Percentiles rank a stretch among this genome's conserved stretches.
phyloP scores from a whole-genome alignment of 2,113 vertebrate species.

The Proterorhinus semilunaris region DNA sequence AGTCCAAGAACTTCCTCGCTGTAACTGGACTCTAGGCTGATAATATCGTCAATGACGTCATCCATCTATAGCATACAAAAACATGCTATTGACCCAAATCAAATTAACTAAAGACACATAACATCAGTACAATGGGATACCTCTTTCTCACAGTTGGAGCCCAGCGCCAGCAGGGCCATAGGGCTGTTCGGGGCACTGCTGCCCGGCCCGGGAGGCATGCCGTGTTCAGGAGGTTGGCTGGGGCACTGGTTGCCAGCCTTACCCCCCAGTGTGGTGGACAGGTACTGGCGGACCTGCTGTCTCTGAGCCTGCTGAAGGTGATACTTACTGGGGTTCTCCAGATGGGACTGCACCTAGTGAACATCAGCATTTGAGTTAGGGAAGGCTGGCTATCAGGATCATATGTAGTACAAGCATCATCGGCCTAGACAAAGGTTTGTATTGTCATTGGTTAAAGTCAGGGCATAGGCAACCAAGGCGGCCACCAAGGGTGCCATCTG shows the following conservation, averaged over 20 bases:
- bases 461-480: too few relatives aligned
- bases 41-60: conserved; percentile 92
- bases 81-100: neutral
- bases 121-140: conserved; percentile 46
- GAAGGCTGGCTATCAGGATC: neutral
- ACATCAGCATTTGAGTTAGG: neutral
- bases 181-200: conserved; percentile 86
- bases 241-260: conserved; percentile 90
- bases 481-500: too few relatives aligned
- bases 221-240: conserved; percentile 90
- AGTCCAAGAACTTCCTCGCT: conserved; percentile 87
- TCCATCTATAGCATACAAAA: conserved; percentile 77
- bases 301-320: conserved; percentile 95
- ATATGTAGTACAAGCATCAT: too few relatives aligned
- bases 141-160: conserved; percentile 81
- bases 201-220: conserved; percentile 86
- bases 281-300: conserved; percentile 98
- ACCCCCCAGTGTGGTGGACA: conserved; percentile 90
- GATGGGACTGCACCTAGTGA: conserved; percentile 91
- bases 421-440: too few relatives aligned
- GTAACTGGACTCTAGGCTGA: conserved; percentile 90
- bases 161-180: conserved; percentile 85
- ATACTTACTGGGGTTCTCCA: conserved; percentile 95
- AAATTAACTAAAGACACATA: neutral
- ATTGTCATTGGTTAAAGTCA: neutral